These are phyloP conservation scores for Haliaeetus leucogaster DNA, from an alignment of 2,113 vertebrate genomes.

Conservation along the genomic window DNA sequence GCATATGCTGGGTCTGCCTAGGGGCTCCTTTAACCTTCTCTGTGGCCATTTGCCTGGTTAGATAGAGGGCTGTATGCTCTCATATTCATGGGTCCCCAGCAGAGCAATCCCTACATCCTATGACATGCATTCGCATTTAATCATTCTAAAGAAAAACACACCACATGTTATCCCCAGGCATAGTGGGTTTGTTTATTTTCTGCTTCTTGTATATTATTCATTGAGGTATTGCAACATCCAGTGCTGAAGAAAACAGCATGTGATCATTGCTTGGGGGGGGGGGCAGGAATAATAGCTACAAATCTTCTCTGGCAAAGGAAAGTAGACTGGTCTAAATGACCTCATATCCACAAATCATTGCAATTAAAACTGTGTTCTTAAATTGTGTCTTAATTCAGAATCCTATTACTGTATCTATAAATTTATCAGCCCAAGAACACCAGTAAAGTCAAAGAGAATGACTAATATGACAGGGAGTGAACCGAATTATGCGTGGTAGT, in stretches of 20 bases:
- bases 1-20: background rate
- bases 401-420: background rate
- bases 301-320: constrained; percentile 4
- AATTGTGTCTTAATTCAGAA: constrained; percentile 34
- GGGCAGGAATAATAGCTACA: background rate
- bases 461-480: background rate
- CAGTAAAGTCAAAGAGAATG: background rate
- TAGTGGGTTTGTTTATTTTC: constrained; percentile 26
- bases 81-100: background rate
- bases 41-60: background rate
- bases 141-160: constrained; percentile 39
- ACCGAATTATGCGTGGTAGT: background rate
- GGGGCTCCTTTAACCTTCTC: constrained; percentile 21
- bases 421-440: background rate
- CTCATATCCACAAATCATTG: constrained; percentile 47
- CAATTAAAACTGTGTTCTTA: background rate
- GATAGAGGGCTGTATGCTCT: background rate
- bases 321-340: constrained; percentile 14
- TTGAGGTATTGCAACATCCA: constrained; percentile 18
- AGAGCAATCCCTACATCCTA: background rate
- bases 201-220: constrained; percentile 29
- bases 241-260: constrained; percentile 36
- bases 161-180: background rate
- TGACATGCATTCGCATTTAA: constrained; percentile 45
- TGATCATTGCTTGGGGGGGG: background rate